phyloP scores from a whole-genome alignment of 1,140 invertebrate species.

The Harlomillsia oculata region DNA sequence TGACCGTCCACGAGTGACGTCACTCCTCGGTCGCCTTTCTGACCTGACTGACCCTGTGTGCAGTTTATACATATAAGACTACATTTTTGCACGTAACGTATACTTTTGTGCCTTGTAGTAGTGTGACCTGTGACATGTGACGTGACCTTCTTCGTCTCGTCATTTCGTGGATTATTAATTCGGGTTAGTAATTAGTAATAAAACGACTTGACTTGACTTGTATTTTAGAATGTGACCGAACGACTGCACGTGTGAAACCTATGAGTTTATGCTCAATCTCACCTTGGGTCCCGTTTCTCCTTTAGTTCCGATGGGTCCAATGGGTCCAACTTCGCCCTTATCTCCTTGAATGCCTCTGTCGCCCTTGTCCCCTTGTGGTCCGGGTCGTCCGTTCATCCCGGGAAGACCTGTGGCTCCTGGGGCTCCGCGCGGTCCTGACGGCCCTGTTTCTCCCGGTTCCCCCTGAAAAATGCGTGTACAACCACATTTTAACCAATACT shows the following conservation, averaged over 20 bases:
- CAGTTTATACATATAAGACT: too few species aligned
- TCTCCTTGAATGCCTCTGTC: conserved; percentile 60
- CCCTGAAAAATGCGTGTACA: conserved; percentile 51
- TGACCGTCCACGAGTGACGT: conserved; percentile 82
- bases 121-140: too few species aligned
- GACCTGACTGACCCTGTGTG: conserved; percentile 74
- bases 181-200: too few species aligned
- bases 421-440: conserved; percentile 66
- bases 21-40: conserved; percentile 78
- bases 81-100: too few species aligned
- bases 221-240: too few species aligned
- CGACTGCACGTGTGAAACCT: conserved; percentile 22
- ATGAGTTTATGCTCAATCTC: not conserved
- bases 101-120: too few species aligned
- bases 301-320: conserved; percentile 43
- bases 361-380: conserved; percentile 55
- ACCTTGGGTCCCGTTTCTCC: conserved; percentile 41
- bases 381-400: conserved; percentile 51
- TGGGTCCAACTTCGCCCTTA: conserved; percentile 50
- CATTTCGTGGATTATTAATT: too few species aligned
- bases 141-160: too few species aligned
- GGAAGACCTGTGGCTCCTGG: conserved; percentile 21
- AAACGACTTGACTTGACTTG: too few species aligned
- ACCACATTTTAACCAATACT: not conserved
- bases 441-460: conserved; percentile 79